Conservation (phyloP, 2,888 invertebrate genomes). For the Antheraea yamamai region DNA sequence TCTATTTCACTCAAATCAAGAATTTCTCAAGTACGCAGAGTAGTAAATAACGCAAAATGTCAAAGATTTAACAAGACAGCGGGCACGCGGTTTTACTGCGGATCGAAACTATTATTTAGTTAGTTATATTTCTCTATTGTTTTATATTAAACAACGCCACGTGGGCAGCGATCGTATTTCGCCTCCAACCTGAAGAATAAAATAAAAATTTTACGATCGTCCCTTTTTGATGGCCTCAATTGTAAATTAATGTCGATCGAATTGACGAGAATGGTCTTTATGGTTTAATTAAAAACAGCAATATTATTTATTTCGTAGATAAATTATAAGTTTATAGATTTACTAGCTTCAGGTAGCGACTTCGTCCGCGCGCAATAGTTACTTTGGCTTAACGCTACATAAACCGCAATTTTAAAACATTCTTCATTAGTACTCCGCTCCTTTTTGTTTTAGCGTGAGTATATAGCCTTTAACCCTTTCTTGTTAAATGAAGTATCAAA, state of each 20-base stretch:
- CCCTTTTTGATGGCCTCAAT: conserved; percentile 40
- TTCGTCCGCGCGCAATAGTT: no score
- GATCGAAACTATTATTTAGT: not conserved
- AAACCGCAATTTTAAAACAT: no score
- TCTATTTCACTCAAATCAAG: not conserved
- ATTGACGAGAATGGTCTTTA: conserved; percentile 5
- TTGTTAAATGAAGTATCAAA: no score
- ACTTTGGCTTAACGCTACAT: no score
- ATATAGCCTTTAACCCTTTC: no score
- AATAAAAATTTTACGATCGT: conserved; percentile 41
- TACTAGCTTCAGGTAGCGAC: no score
- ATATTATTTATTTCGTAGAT: not conserved
- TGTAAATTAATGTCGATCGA: conserved; percentile 34
- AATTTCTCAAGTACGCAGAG: conserved; percentile 4
- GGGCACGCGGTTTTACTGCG: conserved; percentile 1
- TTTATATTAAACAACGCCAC: conserved; percentile 23
- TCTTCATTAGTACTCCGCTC: no score
- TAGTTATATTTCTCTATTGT: conserved; percentile 11
- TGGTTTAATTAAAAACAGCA: not conserved
- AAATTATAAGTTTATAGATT: not conserved
- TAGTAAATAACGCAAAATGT: conserved; percentile 8
- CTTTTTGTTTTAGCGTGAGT: no score
- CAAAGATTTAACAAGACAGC: conserved; percentile 3
- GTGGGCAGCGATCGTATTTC: conserved; percentile 41
- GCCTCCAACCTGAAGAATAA: conserved; percentile 48